Conservation (phyloP, 30 jellyfish, hydroid and myxozoan genomes). For the Aurelia sp. region DNA sequence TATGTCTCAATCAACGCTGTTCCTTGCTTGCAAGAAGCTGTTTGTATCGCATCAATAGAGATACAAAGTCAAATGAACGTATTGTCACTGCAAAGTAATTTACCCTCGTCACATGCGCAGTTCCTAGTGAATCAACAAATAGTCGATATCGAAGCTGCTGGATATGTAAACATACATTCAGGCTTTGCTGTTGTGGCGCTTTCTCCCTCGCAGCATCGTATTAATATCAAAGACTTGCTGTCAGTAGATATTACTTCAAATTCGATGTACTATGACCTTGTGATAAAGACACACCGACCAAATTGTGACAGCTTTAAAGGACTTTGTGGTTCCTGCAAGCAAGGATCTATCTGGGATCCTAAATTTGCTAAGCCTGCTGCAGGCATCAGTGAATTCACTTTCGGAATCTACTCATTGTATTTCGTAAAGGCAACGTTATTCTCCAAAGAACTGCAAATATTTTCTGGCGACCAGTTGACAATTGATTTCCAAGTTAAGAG, state of each 20-base stretch:
- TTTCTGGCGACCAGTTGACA: slow-evolving; percentile 27
- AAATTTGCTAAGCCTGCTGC: neutral
- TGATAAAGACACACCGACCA: slow-evolving; percentile 2
- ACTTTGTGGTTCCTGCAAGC: slow-evolving; percentile 61
- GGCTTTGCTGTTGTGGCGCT: slow-evolving; percentile 13
- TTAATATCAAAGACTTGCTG: neutral
- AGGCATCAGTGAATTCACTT: neutral
- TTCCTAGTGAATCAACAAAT: neutral
- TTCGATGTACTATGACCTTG: slow-evolving; percentile 22
- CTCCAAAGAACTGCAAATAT: slow-evolving; percentile 30
- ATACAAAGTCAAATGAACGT: neutral
- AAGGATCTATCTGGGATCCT: slow-evolving; percentile 2
- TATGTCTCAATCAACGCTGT: slow-evolving; percentile 13
- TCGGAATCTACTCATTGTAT: slow-evolving; percentile 40
- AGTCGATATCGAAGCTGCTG: slow-evolving; percentile 2
- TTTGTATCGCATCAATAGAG: slow-evolving; percentile 9
- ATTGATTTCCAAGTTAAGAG: slow-evolving; percentile 50
- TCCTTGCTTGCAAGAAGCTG: slow-evolving; percentile 19
- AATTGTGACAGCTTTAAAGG: slow-evolving; percentile 25
- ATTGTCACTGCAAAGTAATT: slow-evolving; percentile 10
- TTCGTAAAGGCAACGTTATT: slow-evolving; percentile 55
- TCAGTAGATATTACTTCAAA: slow-evolving; percentile 3
- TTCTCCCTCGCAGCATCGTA: slow-evolving; percentile 44
- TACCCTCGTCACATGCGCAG: neutral
- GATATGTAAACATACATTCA: neutral